Evolutionary conservation across 2,113 vertebrate species (phyloP).

Genomic region (Cranoglanis bouderius): DNA sequence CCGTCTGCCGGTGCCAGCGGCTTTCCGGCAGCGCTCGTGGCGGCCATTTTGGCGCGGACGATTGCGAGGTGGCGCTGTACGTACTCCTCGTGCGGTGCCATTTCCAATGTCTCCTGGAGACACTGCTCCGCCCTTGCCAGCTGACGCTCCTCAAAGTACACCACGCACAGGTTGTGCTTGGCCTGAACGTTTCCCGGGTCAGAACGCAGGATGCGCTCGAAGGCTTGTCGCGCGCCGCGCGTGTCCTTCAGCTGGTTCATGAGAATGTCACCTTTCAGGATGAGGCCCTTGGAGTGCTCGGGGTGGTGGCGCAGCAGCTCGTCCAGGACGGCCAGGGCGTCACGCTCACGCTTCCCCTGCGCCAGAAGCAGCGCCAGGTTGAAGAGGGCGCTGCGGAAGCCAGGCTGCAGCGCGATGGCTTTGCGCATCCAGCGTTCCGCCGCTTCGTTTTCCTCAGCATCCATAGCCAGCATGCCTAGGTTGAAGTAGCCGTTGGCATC

Average conservation of each 20-base stretch:
- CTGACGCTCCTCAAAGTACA: slow-evolving; percentile 95
- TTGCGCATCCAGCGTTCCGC: slow-evolving; percentile 95
- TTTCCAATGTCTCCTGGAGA: slow-evolving; percentile 85
- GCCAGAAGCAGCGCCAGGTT: slow-evolving; percentile 95
- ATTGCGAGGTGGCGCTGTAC: slow-evolving; percentile 91
- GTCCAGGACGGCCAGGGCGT: slow-evolving; percentile 87
- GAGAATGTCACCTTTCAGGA: slow-evolving; percentile 96
- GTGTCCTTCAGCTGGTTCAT: slow-evolving; percentile 99
- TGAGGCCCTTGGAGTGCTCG: slow-evolving; percentile 94
- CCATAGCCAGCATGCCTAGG: slow-evolving; percentile 98
- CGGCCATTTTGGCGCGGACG: slow-evolving; percentile 90
- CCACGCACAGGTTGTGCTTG: slow-evolving; percentile 96
- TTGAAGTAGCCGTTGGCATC: slow-evolving; percentile 98
- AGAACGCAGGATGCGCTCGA: slow-evolving; percentile 86
- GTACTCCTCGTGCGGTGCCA: slow-evolving; percentile 95
- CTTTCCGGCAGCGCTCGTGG: slow-evolving; percentile 74
- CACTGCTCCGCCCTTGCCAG: slow-evolving; percentile 87
- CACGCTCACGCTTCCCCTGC: slow-evolving; percentile 86
- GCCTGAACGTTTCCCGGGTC: slow-evolving; percentile 94
- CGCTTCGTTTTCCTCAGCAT: slow-evolving; percentile 85
- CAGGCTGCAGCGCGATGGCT: slow-evolving; percentile 85
- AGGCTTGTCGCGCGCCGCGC: slow-evolving; percentile 86
- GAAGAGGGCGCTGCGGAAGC: slow-evolving; percentile 94
- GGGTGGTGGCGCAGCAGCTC: slow-evolving; percentile 88
- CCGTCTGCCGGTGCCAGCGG: slow-evolving; percentile 62